Evolutionary conservation across 2,888 invertebrate species (phyloP).

Genomic region (Nebria salina): DNA sequence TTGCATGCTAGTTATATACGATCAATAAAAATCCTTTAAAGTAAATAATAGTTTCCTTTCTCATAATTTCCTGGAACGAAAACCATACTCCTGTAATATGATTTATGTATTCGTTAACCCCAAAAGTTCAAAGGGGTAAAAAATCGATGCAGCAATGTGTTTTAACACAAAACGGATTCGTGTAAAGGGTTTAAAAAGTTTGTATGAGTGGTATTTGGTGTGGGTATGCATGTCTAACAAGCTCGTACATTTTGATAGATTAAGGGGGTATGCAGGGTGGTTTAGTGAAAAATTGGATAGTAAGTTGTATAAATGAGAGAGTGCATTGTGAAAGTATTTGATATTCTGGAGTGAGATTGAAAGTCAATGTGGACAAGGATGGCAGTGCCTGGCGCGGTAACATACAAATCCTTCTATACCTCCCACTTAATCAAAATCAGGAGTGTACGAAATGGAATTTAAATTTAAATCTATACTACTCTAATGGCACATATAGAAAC

Average conservation of each 20-base stretch:
- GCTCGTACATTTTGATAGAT: too few species aligned
- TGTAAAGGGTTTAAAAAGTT: not conserved
- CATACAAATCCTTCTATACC: not conserved
- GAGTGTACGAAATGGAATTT: not conserved
- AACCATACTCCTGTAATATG: not conserved
- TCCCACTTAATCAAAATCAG: not conserved
- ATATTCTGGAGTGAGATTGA: slow-evolving; percentile 27
- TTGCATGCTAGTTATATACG: not conserved
- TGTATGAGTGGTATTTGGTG: not conserved
- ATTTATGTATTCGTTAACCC: slow-evolving; percentile 8
- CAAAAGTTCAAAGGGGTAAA: not conserved
- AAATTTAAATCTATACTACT: too few species aligned
- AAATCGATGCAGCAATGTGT: not conserved
- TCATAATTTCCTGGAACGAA: not conserved
- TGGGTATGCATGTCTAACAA: not conserved
- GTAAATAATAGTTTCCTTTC: too few species aligned
- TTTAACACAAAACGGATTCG: not conserved
- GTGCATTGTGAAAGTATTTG: slow-evolving; percentile 4
- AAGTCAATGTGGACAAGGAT: slow-evolving; percentile 34
- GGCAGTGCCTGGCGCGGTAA: slow-evolving; percentile 29
- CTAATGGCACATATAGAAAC: too few species aligned
- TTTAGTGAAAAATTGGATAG: too few species aligned
- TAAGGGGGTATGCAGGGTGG: too few species aligned
- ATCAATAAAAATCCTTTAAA: not conserved
- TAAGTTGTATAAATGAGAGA: not conserved